Evolutionary conservation across 1,140 invertebrate species (phyloP).

Genomic region (Berghia stephanieae): DNA sequence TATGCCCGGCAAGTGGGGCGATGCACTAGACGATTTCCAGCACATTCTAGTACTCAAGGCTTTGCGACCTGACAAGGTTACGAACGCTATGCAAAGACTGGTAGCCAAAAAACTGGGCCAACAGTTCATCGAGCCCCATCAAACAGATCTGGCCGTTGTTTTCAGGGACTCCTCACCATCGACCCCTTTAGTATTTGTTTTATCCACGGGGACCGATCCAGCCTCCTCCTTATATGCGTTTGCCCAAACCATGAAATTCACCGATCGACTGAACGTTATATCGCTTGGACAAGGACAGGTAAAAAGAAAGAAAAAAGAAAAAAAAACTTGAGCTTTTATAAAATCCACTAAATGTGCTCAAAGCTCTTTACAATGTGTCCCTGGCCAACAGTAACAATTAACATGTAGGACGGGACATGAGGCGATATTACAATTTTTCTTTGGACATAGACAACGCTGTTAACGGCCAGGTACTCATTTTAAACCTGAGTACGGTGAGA

Average conservation of each 20-base stretch:
- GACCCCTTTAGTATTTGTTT: conserved; percentile 67
- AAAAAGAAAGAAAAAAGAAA: conserved; percentile 11
- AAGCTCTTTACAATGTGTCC: no score
- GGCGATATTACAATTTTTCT: no score
- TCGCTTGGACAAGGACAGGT: conserved; percentile 69
- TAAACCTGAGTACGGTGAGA: no score
- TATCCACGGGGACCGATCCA: conserved; percentile 67
- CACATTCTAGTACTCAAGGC: conserved; percentile 69
- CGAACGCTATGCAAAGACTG: conserved; percentile 67
- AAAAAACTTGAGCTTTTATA: no score
- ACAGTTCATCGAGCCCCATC: conserved; percentile 67
- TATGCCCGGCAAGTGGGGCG: conserved; percentile 68
- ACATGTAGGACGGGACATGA: no score
- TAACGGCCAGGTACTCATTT: no score
- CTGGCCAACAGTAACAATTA: no score
- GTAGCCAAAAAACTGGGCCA: conserved; percentile 64
- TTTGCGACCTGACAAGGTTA: conserved; percentile 71
- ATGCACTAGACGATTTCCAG: conserved; percentile 70
- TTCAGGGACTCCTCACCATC: conserved; percentile 67
- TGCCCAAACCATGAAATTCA: conserved; percentile 68
- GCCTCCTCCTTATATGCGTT: conserved; percentile 68
- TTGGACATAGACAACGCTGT: no score
- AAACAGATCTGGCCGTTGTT: conserved; percentile 62
- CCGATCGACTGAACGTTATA: conserved; percentile 65
- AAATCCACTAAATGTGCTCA: no score